Evolutionary conservation across 2,113 vertebrate species (phyloP).

Genomic region (Trichechus manatus): DNA sequence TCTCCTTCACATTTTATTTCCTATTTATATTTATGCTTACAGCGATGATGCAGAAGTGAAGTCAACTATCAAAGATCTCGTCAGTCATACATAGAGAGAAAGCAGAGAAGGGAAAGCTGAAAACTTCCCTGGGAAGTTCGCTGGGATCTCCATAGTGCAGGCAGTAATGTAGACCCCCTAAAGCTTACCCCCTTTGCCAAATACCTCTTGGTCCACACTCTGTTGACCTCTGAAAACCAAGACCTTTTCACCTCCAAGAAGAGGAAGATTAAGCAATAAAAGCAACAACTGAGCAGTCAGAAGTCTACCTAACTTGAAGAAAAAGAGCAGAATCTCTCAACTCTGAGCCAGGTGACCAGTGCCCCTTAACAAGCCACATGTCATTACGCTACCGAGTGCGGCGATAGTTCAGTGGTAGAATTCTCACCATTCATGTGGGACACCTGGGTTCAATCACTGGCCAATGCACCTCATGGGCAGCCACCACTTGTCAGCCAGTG

Average conservation of each 20-base stretch:
- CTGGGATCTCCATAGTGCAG: fast-evolving
- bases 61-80: background rate
- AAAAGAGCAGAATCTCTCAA: background rate
- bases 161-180: background rate
- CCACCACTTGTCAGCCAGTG: too few species aligned
- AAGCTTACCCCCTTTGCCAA: background rate
- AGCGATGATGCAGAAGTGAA: background rate
- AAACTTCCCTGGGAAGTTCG: too few species aligned
- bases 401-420: too few species aligned
- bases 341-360: background rate
- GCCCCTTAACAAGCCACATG: background rate
- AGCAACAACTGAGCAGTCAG: background rate
- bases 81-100: background rate
- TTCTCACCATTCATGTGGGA: too few species aligned
- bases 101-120: background rate
- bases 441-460: too few species aligned
- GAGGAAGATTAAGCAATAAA: background rate
- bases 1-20: background rate
- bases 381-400: background rate
- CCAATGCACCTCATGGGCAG: too few species aligned
- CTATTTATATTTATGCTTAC: background rate
- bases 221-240: background rate
- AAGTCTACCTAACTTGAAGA: background rate
- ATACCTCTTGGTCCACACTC: background rate
- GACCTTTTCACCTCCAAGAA: background rate